Percentiles rank a stretch among this genome's conserved stretches.
phyloP scores from a whole-genome alignment of 2,113 vertebrate genomes.

The Aix galericulata region DNA sequence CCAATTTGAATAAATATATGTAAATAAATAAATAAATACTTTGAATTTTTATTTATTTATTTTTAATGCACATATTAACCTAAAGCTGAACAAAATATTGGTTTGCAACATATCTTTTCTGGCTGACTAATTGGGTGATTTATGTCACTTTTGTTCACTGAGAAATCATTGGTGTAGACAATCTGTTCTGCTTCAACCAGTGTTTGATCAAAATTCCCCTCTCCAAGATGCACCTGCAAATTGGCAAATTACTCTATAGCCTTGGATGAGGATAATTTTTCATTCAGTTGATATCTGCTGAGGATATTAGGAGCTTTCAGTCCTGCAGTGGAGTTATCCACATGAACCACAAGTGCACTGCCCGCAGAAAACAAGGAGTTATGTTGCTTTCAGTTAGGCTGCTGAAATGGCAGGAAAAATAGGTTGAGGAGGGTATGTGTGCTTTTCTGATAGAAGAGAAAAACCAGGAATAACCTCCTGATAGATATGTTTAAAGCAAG shows the following conservation, averaged over 20 bases:
- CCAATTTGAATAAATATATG: constrained; percentile 65
- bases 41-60: background rate
- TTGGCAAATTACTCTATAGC: constrained; percentile 44
- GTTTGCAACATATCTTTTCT: background rate
- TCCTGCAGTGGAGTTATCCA: background rate
- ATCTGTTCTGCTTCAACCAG: constrained; percentile 46
- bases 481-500: background rate
- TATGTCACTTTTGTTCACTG: background rate
- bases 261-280: constrained; percentile 41
- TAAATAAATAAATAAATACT: constrained; percentile 52
- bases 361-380: background rate
- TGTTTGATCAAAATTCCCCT: constrained; percentile 38
- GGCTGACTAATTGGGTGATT: background rate
- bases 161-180: constrained; percentile 14
- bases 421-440: background rate
- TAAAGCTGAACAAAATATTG: background rate
- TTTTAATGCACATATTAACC: constrained; percentile 5
- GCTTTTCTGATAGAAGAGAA: background rate
- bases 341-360: fast-evolving
- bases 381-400: background rate
- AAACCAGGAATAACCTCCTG: background rate
- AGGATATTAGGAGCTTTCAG: constrained; percentile 21
- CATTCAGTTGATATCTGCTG: background rate
- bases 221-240: constrained; percentile 20
- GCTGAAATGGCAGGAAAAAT: background rate